Base-by-base conservation (phyloP, 37 sponge, comb jelly and placozoan genomes). In the Cladorhizidae sp. region DNA sequence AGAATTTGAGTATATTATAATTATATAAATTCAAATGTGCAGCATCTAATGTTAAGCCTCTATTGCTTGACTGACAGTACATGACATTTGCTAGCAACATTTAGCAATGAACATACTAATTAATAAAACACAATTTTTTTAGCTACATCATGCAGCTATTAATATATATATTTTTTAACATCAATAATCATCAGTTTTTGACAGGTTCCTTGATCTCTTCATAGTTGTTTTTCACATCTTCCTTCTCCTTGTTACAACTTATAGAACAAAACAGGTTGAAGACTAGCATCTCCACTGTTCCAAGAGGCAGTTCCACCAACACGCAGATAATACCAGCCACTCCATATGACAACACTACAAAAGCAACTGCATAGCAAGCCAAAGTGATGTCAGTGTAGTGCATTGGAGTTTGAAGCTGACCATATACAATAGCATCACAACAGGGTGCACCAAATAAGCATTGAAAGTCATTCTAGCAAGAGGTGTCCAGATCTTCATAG, bases 401-500 rank as follows among this genome's bases (percentile, higher is more conserved):
- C 1, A 91, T 32, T 3, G 87, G 40, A 3, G n/a, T 42, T 40
- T 92, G 39, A 25, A 74, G 33, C 0, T 57, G 38, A 14, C 61
- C 56, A n/a, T 73, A 74, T 17, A 91, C 36, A 3, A 88, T 69
- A 38, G 28, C 32, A 97, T 79, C 0, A 97, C 72, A 51, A 92
- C 57, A 7, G 89, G 92, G 41, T 97, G 97, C 2, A 92, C 58
- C 31, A 97, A 90, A 67, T 97, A 97, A 28, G 95, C 92, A 41
- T 28, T 76, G 69, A 79, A 94, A 6, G 97, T 84, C 41, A 97
- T 73, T n/a, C 97, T 90, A 67, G 95, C 83, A 23, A 94, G 85
- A 0, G 97, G 97, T 8, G 92, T 76, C 97, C 97, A 97, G 33
- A 94, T 65, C 57, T 74, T 56, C 90, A 91, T 86, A 8, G 95